phyloP scores from a whole-genome alignment of 2,113 vertebrate genomes.

The Seriola quinqueradiata region DNA sequence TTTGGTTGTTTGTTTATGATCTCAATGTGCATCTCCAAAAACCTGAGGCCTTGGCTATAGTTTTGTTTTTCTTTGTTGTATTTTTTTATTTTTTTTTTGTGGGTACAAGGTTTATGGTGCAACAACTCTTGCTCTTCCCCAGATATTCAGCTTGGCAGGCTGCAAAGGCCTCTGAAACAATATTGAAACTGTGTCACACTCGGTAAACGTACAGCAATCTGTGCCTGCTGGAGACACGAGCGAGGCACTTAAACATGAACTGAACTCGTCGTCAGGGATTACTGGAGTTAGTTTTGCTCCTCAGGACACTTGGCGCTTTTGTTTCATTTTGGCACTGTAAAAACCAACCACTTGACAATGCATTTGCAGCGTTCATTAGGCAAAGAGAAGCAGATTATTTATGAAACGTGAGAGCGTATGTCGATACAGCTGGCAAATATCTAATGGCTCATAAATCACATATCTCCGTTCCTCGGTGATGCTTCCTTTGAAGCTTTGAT shows the following conservation, averaged over 20 bases:
- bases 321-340: slow-evolving; percentile 36
- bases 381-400: slow-evolving; percentile 25
- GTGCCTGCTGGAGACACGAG: slow-evolving; percentile 39
- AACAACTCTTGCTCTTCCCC: slow-evolving; percentile 44
- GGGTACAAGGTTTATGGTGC: slow-evolving; percentile 48
- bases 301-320: slow-evolving; percentile 41
- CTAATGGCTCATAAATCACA: slow-evolving; percentile 19
- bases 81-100: slow-evolving; percentile 36
- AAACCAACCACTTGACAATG: slow-evolving; percentile 53
- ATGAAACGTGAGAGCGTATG: slow-evolving; percentile 6
- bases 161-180: slow-evolving; percentile 48
- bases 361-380: slow-evolving; percentile 19
- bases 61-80: slow-evolving; percentile 4
- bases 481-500: slow-evolving; percentile 21
- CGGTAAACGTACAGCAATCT: slow-evolving; percentile 22
- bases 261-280: slow-evolving; percentile 37
- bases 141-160: slow-evolving; percentile 55
- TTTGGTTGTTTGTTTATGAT: slow-evolving; percentile 57
- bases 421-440: background rate
- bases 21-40: slow-evolving; percentile 33
- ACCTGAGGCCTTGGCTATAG: slow-evolving; percentile 46
- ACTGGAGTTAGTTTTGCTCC: slow-evolving; percentile 41
- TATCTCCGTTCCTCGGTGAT: slow-evolving; percentile 26
- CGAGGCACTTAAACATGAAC: slow-evolving; percentile 35
- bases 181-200: slow-evolving; percentile 55